phyloP scores from a whole-genome alignment of 2,888 invertebrate species.

The Vesta saturnalis region DNA sequence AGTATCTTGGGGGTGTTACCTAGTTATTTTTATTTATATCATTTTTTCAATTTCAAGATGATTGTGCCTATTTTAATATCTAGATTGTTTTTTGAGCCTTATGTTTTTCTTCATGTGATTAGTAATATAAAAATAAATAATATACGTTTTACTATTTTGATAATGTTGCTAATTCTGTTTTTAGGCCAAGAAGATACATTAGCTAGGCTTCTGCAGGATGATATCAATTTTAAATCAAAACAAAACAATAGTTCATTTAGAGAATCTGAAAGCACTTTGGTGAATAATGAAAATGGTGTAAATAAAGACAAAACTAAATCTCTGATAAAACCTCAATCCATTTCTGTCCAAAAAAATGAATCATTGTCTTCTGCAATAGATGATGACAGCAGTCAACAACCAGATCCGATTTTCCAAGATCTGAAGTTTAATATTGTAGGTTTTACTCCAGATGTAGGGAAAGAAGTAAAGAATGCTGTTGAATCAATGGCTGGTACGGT shows the following conservation, averaged over 20 bases:
- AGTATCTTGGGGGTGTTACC: too few relatives aligned
- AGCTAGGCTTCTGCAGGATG: conserved; percentile 45
- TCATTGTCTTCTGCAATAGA: conserved; percentile 23
- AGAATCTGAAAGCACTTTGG: neutral
- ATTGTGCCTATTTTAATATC: too few relatives aligned
- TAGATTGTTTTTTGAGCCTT: too few relatives aligned
- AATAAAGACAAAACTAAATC: neutral
- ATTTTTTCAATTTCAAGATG: too few relatives aligned
- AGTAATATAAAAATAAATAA: too few relatives aligned
- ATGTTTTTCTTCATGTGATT: neutral
- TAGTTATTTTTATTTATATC: too few relatives aligned
- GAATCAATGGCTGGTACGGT: conserved; percentile 67
- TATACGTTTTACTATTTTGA: too few relatives aligned
- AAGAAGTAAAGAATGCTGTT: conserved; percentile 62
- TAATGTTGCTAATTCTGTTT: too few relatives aligned
- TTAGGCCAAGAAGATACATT: conserved; percentile 53
- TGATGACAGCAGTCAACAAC: conserved; percentile 25
- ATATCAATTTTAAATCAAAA: conserved; percentile 29
- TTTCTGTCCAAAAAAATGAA: neutral
- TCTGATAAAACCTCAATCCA: neutral
- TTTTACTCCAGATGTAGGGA: conserved; percentile 61
- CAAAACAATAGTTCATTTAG: conserved; percentile 6
- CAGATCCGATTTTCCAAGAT: conserved; percentile 44
- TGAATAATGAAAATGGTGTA: neutral
- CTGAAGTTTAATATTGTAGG: conserved; percentile 60